Conservation (phyloP, 2,888 invertebrate species). For the Machimus rusticus region DNA sequence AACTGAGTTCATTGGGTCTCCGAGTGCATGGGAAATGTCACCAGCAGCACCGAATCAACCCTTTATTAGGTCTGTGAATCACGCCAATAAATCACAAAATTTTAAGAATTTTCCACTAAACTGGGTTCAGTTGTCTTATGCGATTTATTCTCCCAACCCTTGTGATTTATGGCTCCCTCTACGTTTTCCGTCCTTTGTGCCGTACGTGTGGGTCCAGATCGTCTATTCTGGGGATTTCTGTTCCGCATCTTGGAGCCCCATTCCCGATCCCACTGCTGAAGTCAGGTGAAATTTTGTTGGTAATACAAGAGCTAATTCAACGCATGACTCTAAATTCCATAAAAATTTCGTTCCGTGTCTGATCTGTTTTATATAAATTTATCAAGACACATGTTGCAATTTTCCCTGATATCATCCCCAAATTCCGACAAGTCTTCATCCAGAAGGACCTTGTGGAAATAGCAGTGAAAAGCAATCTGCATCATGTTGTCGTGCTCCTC, state of each 20-base stretch:
- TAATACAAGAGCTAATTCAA: background rate
- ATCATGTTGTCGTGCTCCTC: background rate
- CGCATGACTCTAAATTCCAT: background rate
- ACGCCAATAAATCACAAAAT: slow-evolving; percentile 9
- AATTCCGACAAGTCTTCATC: background rate
- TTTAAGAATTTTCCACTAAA: slow-evolving; percentile 26
- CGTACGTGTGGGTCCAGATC: background rate
- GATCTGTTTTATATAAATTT: background rate
- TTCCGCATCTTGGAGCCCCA: background rate
- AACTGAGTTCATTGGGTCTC: background rate
- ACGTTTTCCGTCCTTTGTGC: background rate
- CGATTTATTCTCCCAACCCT: background rate
- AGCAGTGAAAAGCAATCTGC: background rate
- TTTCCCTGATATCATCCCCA: background rate
- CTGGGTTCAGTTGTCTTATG: slow-evolving; percentile 3
- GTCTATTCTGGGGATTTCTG: background rate
- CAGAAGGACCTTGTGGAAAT: background rate
- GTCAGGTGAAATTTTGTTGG: background rate
- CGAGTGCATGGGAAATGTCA: background rate
- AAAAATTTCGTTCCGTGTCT: background rate
- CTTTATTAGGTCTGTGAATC: slow-evolving; percentile 12
- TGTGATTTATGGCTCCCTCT: background rate
- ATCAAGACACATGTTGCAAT: background rate
- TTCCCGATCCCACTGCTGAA: background rate
- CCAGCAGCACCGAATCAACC: slow-evolving; percentile 1